phyloP scores from a whole-genome alignment of 2,113 vertebrate species.

The Rostratula benghalensis region DNA sequence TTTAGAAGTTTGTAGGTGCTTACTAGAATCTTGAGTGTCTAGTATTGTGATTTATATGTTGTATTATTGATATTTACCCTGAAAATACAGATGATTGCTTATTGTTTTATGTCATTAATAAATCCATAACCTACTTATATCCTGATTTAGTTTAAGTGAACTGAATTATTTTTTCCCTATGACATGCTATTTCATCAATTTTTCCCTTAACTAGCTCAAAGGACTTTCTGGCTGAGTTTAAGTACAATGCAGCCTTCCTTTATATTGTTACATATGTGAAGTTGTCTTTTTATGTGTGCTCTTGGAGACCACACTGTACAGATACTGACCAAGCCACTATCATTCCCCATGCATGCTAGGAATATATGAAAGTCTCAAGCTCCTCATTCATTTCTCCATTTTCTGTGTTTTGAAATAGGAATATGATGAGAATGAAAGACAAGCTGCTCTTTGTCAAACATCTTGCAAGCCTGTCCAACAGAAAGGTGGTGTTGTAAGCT shows the following conservation, averaged over 20 bases:
- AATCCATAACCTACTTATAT: not conserved
- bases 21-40: not conserved
- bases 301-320: not conserved
- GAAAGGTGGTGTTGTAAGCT: not conserved
- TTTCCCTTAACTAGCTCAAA: not conserved
- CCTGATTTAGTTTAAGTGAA: not conserved
- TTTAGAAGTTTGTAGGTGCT: not conserved
- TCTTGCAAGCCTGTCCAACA: not conserved
- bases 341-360: not conserved
- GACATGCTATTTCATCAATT: not conserved
- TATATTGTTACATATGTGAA: not conserved
- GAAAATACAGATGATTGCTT: not conserved
- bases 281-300: not conserved
- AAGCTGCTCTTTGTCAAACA: not conserved
- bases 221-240: not conserved
- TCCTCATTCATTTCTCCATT: rapidly evolving
- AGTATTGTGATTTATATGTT: not conserved
- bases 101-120: not conserved
- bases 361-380: not conserved
- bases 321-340: not conserved
- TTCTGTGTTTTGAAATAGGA: not conserved
- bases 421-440: not conserved
- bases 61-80: not conserved
- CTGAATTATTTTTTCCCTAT: not conserved
- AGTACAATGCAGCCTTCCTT: not conserved